These are phyloP conservation scores for Trichogramma evanescens DNA, from an alignment of 2,888 invertebrate species.

Conservation along the genomic window DNA sequence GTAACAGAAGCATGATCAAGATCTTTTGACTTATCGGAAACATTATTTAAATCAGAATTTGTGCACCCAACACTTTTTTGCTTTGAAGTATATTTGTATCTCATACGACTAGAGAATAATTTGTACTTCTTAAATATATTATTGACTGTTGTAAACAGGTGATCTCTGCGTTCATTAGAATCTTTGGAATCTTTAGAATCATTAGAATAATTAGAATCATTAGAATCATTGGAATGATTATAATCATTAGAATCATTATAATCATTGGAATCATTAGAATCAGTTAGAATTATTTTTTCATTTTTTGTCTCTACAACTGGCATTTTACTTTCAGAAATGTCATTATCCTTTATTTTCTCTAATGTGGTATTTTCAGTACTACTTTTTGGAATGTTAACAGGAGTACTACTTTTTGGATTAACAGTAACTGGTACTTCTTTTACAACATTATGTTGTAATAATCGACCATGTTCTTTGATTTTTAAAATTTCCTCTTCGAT, in stretches of 20 bases:
- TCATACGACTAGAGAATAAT: conserved; percentile 21
- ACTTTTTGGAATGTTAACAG: background rate
- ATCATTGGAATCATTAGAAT: background rate
- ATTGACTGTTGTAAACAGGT: conserved; percentile 20
- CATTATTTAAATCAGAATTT: too few species aligned
- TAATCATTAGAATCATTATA: background rate
- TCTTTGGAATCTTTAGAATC: background rate
- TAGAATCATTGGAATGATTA: background rate
- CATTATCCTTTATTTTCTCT: background rate
- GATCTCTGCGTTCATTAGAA: background rate
- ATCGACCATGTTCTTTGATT: conserved; percentile 32
- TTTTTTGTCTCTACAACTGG: background rate
- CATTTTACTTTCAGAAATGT: background rate
- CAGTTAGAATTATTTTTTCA: background rate
- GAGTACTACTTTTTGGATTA: background rate
- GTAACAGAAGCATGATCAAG: background rate
- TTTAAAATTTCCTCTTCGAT: conserved; percentile 38
- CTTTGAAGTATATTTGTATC: conserved; percentile 34
- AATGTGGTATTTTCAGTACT: background rate
- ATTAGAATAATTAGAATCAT: background rate
- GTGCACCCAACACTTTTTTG: background rate
- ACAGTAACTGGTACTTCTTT: background rate
- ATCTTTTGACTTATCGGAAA: too few species aligned
- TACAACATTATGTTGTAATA: conserved; percentile 13
- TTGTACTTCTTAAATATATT: conserved; percentile 30